phyloP scores from a whole-genome alignment of 23 tunicate species.

The Diplosoma virens region DNA sequence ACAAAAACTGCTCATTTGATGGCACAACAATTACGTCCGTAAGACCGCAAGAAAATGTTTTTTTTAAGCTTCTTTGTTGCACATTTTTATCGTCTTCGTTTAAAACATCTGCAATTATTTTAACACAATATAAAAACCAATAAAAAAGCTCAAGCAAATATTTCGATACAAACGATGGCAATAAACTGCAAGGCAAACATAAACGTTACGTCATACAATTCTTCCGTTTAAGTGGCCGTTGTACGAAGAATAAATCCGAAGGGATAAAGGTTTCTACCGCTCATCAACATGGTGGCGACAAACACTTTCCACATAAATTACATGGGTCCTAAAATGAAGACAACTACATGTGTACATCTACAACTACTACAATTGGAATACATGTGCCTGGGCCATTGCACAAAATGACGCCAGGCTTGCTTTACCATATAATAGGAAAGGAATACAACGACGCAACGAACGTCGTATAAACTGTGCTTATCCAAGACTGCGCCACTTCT shows the following conservation, averaged over 20 bases:
- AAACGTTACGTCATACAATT: slow-evolving; percentile 24
- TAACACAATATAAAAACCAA: too few species aligned
- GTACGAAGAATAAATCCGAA: slow-evolving; percentile 72
- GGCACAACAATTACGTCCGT: too few species aligned
- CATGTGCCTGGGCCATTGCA: slow-evolving; percentile 98
- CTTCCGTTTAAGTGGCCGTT: slow-evolving; percentile 90
- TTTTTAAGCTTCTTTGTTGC: too few species aligned
- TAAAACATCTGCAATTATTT: too few species aligned
- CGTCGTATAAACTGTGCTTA: slow-evolving; percentile 66
- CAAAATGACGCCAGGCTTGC: slow-evolving; percentile 72
- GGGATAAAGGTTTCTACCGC: slow-evolving; percentile 72
- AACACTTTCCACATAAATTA: slow-evolving; percentile 78
- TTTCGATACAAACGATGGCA: too few species aligned
- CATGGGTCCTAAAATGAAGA: slow-evolving; percentile 44
- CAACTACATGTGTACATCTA: slow-evolving; percentile 57
- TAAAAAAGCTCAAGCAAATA: too few species aligned
- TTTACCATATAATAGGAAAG: slow-evolving; percentile 69
- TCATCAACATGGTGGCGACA: slow-evolving; percentile 78
- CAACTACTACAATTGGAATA: too few species aligned
- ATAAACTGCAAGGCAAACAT: neutral
- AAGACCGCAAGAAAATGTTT: too few species aligned
- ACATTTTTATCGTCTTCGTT: too few species aligned
- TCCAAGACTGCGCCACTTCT: slow-evolving; percentile 91
- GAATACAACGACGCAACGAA: slow-evolving; percentile 52
- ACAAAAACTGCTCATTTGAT: too few species aligned